Evolutionary conservation across 2,888 invertebrate species (phyloP).

Genomic region (Uloborus plumipes): DNA sequence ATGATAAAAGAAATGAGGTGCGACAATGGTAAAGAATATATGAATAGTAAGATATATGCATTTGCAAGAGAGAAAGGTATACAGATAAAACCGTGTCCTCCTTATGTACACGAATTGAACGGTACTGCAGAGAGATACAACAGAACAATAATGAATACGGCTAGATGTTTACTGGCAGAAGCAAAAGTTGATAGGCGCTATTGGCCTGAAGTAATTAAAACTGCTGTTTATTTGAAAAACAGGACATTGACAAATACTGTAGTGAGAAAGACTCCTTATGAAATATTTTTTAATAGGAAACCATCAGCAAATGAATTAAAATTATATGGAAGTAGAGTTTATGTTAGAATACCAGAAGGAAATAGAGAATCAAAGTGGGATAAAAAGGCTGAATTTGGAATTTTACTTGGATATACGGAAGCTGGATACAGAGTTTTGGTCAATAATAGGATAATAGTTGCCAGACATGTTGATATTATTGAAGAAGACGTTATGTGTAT

Average conservation of each 20-base stretch:
- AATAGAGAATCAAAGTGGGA: neutral
- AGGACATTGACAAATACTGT: constrained; percentile 1
- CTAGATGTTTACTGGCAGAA: neutral
- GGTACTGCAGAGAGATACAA: neutral
- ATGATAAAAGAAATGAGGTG: neutral
- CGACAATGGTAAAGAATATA: neutral
- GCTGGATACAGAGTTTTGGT: constrained; percentile 3
- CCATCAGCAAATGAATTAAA: neutral
- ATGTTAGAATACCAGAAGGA: constrained; percentile 3
- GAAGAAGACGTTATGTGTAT: constrained; percentile 1
- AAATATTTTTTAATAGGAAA: neutral
- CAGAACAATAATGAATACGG: neutral
- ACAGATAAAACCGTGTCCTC: neutral
- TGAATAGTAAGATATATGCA: neutral
- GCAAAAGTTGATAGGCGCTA: neutral
- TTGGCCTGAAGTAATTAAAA: neutral
- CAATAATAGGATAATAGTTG: neutral
- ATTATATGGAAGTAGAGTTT: neutral
- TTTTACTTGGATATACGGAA: constrained; percentile 4
- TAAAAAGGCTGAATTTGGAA: constrained; percentile 9
- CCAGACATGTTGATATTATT: constrained; percentile 5
- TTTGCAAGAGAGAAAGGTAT: neutral
- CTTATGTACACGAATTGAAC: neutral
- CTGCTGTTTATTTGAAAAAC: neutral
- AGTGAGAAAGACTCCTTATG: neutral